These are phyloP conservation scores for Erethizon dorsatum DNA, from an alignment of 2,797 vertebrate genomes.

Conservation along the genomic window DNA sequence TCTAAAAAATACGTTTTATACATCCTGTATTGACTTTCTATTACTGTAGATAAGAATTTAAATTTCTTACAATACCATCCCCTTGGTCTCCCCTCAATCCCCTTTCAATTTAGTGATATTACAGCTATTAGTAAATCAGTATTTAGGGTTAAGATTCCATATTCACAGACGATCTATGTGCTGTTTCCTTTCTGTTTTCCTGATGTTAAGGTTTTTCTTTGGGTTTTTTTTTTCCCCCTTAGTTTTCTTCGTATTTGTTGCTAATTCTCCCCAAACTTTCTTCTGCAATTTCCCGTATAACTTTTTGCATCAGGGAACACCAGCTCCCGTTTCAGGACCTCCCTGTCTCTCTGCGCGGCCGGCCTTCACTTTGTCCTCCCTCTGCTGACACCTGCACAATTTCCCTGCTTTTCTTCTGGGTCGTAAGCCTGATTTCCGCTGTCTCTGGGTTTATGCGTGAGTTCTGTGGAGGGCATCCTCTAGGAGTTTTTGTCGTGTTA, in stretches of 20 bases:
- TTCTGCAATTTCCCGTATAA: neutral
- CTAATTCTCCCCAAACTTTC: neutral
- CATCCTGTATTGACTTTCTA: neutral
- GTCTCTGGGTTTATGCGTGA: neutral
- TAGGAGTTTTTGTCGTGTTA: neutral
- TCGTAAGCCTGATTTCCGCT: neutral
- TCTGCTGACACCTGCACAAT: neutral
- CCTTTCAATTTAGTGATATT: neutral
- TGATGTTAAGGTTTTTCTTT: neutral
- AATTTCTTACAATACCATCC: neutral
- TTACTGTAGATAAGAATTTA: neutral
- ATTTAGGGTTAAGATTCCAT: neutral
- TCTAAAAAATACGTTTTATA: neutral
- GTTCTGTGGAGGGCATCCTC: neutral
- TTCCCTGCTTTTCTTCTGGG: neutral
- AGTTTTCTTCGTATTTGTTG: neutral
- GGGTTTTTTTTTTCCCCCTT: neutral
- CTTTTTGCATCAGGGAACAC: neutral
- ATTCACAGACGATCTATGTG: neutral
- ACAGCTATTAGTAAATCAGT: conserved; percentile 2
- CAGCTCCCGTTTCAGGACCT: neutral
- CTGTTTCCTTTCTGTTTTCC: conserved; percentile 34
- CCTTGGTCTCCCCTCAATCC: neutral
- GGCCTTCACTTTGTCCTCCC: neutral
- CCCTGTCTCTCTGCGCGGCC: neutral